A percentile compares a stretch with the other conserved stretches of the same genome.
Evolutionary conservation across 2,113 vertebrate species (phyloP).

Genomic region (Todiramphus chloris): DNA sequence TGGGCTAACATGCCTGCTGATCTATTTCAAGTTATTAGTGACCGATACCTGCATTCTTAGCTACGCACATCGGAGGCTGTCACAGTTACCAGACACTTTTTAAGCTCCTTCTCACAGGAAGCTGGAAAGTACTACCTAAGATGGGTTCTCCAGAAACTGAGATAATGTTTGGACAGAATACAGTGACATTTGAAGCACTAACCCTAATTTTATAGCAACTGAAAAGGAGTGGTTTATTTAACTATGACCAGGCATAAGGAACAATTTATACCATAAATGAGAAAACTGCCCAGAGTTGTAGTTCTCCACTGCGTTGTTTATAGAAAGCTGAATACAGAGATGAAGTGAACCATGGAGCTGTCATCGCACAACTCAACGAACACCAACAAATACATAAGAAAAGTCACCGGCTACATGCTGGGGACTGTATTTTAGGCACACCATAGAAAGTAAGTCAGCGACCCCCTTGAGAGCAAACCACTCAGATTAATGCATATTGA

Average conservation of each 20-base stretch:
- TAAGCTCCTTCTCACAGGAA: background rate
- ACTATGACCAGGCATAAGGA: background rate
- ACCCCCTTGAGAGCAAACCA: slow-evolving; percentile 1
- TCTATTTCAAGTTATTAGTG: background rate
- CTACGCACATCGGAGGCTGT: background rate
- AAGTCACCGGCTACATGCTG: background rate
- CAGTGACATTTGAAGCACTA: background rate
- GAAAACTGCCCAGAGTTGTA: background rate
- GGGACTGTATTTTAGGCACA: background rate
- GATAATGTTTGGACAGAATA: background rate
- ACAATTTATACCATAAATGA: background rate
- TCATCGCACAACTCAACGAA: background rate
- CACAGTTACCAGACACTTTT: background rate
- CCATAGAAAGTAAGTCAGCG: background rate
- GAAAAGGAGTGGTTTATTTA: background rate
- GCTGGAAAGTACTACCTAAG: background rate
- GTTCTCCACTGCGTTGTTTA: background rate
- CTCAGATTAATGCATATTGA: slow-evolving; percentile 6
- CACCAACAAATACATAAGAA: background rate
- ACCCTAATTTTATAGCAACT: background rate
- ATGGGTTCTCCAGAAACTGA: background rate
- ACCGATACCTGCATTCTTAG: background rate
- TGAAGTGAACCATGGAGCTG: background rate
- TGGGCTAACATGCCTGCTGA: background rate
- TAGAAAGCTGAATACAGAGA: background rate